A percentile compares a stretch with the other conserved stretches of the same genome.
These are phyloP conservation scores for Okamejei kenojei DNA, from an alignment of 2,797 vertebrate species.

Conservation along the genomic window DNA sequence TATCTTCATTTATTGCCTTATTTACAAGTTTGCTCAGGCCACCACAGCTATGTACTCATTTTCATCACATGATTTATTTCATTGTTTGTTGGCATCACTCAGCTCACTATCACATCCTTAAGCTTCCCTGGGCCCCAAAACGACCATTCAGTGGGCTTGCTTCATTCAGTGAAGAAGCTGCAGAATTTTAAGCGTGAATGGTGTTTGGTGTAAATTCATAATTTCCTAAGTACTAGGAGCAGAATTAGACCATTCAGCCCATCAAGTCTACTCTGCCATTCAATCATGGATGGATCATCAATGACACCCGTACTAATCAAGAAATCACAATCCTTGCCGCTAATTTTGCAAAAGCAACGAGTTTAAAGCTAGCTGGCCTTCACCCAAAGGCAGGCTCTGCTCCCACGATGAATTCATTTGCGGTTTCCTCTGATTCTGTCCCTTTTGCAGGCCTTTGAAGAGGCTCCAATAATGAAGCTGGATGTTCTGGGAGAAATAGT, in stretches of 20 bases:
- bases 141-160: too few species aligned
- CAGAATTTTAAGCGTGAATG: too few species aligned
- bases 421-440: not conserved
- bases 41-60: not conserved
- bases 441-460: too few species aligned
- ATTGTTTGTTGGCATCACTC: not conserved
- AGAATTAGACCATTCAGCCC: too few species aligned
- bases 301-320: too few species aligned
- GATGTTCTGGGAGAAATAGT: not conserved
- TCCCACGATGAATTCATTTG: not conserved
- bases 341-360: not conserved
- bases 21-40: not conserved
- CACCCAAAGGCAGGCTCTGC: not conserved
- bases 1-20: not conserved
- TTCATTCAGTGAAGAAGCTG: too few species aligned
- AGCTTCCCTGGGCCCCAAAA: not conserved
- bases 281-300: too few species aligned
- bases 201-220: too few species aligned
- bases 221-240: too few species aligned
- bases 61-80: not conserved
- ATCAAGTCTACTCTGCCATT: too few species aligned
- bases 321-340: not conserved
- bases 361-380: not conserved
- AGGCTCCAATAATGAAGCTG: not conserved
- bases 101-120: not conserved